Conservation (phyloP, 2,888 invertebrate genomes). For the Ramazzottius varieornatus region DNA sequence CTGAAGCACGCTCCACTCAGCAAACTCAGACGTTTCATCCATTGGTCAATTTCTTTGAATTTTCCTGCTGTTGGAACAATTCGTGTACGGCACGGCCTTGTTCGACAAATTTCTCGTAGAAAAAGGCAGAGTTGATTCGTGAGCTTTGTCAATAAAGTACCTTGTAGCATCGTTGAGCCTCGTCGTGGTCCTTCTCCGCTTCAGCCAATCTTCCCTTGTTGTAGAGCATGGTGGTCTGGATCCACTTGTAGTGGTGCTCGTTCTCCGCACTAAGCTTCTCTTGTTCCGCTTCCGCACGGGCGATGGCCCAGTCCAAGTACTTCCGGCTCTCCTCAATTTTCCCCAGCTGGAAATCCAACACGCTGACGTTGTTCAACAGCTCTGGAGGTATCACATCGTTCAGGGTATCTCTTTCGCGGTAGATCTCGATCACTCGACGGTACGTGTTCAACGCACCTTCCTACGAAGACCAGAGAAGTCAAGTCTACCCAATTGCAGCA, state of each 20-base stretch:
- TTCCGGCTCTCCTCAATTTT: slow-evolving; percentile 17
- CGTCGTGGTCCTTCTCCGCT: slow-evolving; percentile 64
- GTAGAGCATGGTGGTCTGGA: slow-evolving; percentile 81
- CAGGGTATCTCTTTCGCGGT: slow-evolving; percentile 18
- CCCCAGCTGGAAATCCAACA: slow-evolving; percentile 21
- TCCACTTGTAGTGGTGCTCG: slow-evolving; percentile 58
- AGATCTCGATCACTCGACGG: slow-evolving; percentile 21
- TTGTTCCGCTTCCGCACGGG: background rate
- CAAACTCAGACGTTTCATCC: too few relatives aligned
- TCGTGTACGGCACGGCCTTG: too few relatives aligned
- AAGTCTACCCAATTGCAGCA: too few relatives aligned
- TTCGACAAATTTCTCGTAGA: too few relatives aligned
- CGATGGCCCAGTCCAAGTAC: background rate
- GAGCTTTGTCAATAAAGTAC: too few relatives aligned
- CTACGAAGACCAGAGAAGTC: too few relatives aligned
- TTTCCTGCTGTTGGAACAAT: too few relatives aligned
- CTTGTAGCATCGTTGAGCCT: slow-evolving; percentile 80
- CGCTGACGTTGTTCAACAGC: slow-evolving; percentile 24
- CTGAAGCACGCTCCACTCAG: too few relatives aligned
- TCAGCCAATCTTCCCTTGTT: slow-evolving; percentile 81
- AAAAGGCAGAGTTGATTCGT: too few relatives aligned
- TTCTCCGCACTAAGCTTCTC: too few relatives aligned
- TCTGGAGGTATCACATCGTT: slow-evolving; percentile 24
- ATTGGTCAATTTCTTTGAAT: too few relatives aligned
- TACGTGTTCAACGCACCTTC: slow-evolving; percentile 22